These are phyloP conservation scores for Xanthia togata DNA, from an alignment of 2,888 invertebrate species.

Conservation along the genomic window DNA sequence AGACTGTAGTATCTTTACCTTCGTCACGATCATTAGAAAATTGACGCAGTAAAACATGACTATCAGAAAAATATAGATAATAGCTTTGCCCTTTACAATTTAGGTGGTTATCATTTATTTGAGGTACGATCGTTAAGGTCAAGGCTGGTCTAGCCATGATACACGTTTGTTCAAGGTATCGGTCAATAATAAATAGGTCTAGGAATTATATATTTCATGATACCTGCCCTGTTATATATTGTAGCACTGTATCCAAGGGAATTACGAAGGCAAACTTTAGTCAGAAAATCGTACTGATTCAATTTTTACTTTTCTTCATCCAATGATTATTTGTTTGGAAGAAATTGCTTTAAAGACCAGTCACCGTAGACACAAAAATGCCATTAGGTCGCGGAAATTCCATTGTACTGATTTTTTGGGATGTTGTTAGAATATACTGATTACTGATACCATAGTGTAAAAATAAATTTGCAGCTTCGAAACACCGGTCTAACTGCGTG, in stretches of 20 bases:
- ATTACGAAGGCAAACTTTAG: not conserved
- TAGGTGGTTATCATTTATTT: slow-evolving; percentile 20
- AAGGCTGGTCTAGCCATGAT: slow-evolving; percentile 19
- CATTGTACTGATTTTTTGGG: too few relatives aligned
- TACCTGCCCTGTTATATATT: not conserved
- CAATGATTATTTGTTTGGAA: not conserved
- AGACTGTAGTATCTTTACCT: not conserved
- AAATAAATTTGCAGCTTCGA: too few relatives aligned
- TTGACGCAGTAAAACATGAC: not conserved
- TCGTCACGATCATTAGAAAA: slow-evolving; percentile 10
- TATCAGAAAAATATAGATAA: slow-evolving; percentile 23
- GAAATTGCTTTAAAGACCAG: not conserved
- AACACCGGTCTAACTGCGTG: too few relatives aligned
- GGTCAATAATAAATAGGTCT: slow-evolving; percentile 11
- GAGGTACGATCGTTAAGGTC: slow-evolving; percentile 22
- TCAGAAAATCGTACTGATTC: not conserved
- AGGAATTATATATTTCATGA: slow-evolving; percentile 18
- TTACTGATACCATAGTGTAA: too few relatives aligned
- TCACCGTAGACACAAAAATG: too few relatives aligned
- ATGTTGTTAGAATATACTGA: too few relatives aligned
- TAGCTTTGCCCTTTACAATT: slow-evolving; percentile 35
- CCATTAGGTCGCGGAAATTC: too few relatives aligned
- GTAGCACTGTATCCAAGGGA: not conserved
- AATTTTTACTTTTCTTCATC: not conserved
- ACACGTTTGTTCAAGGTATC: not conserved